Conservation (phyloP, 2,888 invertebrate species). For the Vesta saturnalis region DNA sequence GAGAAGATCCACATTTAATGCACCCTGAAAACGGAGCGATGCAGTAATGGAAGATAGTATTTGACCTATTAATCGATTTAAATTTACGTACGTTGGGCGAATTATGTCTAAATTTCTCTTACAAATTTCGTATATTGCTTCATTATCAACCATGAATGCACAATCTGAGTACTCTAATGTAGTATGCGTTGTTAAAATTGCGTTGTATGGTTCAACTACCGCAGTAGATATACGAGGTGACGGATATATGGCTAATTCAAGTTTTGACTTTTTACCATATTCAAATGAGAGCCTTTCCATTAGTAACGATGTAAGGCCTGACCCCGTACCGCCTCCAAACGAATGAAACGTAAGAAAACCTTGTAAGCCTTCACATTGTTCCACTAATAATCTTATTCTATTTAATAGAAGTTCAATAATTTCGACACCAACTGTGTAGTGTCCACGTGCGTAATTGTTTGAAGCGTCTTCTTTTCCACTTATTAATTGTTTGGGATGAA, state of each 20-base stretch:
- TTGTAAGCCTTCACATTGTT: conserved; percentile 67
- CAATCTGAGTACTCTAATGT: conserved; percentile 70
- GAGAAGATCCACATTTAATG: conserved; percentile 69
- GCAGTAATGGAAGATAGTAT: conserved; percentile 69
- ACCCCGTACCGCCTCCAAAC: conserved; percentile 82
- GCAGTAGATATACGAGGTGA: conserved; percentile 72
- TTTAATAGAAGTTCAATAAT: conserved; percentile 75
- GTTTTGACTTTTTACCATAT: conserved; percentile 63
- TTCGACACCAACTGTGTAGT: conserved; percentile 73
- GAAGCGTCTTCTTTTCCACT: conserved; percentile 87
- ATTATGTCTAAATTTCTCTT: conserved; percentile 69
- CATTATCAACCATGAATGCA: conserved; percentile 81
- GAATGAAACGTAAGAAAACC: conserved; percentile 68
- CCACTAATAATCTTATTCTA: conserved; percentile 73
- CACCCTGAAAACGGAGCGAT: conserved; percentile 69
- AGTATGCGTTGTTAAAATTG: conserved; percentile 71
- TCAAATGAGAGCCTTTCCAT: conserved; percentile 75
- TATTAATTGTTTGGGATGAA: conserved; percentile 84
- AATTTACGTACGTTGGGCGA: conserved; percentile 69
- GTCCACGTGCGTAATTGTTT: conserved; percentile 86
- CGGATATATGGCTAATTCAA: conserved; percentile 68
- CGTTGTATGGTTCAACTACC: conserved; percentile 71
- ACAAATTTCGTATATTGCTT: conserved; percentile 69
- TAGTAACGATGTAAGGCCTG: conserved; percentile 83
- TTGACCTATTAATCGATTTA: conserved; percentile 69